Evolutionary conservation across 2,888 invertebrate genomes (phyloP).

Genomic region (Lasioglossum vierecki): DNA sequence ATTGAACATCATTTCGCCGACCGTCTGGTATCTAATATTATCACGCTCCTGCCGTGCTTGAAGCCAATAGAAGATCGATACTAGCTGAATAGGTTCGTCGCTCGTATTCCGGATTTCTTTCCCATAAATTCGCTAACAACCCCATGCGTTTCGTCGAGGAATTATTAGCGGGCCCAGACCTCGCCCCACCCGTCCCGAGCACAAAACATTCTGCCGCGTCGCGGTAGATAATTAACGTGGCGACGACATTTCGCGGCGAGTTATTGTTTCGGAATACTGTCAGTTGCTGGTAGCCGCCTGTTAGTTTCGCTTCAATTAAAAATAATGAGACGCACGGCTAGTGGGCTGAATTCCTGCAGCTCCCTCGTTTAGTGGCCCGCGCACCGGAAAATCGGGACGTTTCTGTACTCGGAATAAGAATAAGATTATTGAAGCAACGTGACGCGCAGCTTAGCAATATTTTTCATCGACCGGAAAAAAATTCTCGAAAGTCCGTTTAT

Average conservation of each 20-base stretch:
- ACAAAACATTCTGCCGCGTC: conserved; percentile 32
- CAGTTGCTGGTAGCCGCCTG: conserved; percentile 30
- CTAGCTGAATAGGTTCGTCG: not conserved
- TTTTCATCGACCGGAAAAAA: not conserved
- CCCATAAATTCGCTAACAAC: conserved; percentile 7
- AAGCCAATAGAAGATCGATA: not conserved
- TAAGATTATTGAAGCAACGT: not conserved
- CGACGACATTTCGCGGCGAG: conserved; percentile 43
- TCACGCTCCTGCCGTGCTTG: not conserved
- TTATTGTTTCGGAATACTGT: conserved; percentile 47
- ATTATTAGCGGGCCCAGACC: conserved; percentile 26
- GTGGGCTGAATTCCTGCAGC: conserved; percentile 11
- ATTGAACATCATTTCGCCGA: not conserved
- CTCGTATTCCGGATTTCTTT: not conserved
- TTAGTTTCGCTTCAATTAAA: conserved; percentile 56
- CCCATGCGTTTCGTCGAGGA: not conserved
- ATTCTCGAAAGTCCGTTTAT: not conserved
- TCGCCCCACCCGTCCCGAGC: not conserved
- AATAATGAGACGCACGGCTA: conserved; percentile 49
- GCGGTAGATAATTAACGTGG: conserved; percentile 48
- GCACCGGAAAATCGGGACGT: not conserved
- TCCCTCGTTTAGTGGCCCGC: not conserved
- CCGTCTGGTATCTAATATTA: not conserved
- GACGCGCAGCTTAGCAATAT: not conserved
- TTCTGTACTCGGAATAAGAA: not conserved